These are phyloP conservation scores for Solen grandis DNA, from an alignment of 1,140 invertebrate species.

Conservation along the genomic window DNA sequence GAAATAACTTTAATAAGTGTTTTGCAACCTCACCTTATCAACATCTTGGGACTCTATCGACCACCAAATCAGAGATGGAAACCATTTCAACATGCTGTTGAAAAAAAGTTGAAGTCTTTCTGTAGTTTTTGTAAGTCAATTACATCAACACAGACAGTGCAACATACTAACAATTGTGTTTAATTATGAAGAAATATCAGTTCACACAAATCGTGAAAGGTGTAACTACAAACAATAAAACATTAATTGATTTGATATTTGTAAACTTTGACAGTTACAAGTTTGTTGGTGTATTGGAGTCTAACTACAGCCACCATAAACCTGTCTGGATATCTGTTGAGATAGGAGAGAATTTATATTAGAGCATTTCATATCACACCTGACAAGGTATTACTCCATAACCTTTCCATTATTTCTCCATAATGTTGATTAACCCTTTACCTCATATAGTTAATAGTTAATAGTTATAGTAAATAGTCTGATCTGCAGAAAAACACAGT, in stretches of 20 bases:
- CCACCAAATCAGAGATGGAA: slow-evolving; percentile 9
- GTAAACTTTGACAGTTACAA: background rate
- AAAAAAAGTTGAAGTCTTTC: background rate
- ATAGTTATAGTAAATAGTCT: too few species aligned
- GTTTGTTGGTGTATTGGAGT: background rate
- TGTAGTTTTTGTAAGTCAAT: slow-evolving; percentile 1
- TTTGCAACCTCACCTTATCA: background rate
- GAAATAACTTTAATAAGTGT: slow-evolving; percentile 12
- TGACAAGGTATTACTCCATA: too few species aligned
- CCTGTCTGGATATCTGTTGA: slow-evolving; percentile 20
- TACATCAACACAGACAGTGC: slow-evolving; percentile 18
- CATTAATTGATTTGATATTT: slow-evolving; percentile 14
- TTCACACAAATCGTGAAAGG: slow-evolving; percentile 10
- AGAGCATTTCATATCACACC: too few species aligned
- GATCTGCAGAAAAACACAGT: too few species aligned
- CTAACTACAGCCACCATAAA: slow-evolving; percentile 13
- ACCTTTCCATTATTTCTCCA: too few species aligned
- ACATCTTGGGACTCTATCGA: slow-evolving; percentile 13
- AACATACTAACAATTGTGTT: background rate
- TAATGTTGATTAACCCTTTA: too few species aligned
- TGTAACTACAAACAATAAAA: slow-evolving; percentile 13
- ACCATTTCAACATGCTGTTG: background rate
- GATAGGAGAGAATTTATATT: too few species aligned
- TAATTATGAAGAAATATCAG: background rate
- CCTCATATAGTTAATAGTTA: too few species aligned